phyloP scores from a whole-genome alignment of 2,888 invertebrate species.

The Bugulina stolonifera region DNA sequence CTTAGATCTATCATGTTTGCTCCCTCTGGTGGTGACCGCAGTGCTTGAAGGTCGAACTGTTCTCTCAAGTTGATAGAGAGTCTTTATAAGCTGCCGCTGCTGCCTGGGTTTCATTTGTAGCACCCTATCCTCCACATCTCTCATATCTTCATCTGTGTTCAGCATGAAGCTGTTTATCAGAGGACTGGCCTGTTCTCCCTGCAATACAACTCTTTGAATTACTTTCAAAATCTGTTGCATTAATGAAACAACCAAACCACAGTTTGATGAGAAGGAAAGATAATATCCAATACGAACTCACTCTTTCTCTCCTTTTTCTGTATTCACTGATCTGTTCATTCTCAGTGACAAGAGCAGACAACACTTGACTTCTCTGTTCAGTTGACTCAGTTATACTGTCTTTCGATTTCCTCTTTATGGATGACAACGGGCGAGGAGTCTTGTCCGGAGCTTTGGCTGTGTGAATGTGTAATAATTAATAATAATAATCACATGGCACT shows the following conservation, averaged over 20 bases:
- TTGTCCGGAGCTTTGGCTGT: background rate
- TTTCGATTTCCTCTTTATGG: background rate
- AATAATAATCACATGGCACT: too few relatives aligned
- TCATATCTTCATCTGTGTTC: slow-evolving; percentile 33
- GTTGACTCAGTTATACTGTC: background rate
- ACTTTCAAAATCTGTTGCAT: background rate
- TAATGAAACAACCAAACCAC: too few relatives aligned
- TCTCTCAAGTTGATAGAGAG: slow-evolving; percentile 24
- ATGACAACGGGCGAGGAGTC: slow-evolving; percentile 3
- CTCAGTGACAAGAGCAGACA: slow-evolving; percentile 6
- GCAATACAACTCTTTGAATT: too few relatives aligned
- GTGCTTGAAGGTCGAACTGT: slow-evolving; percentile 16
- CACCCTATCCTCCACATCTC: slow-evolving; percentile 41
- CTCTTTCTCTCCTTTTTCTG: background rate
- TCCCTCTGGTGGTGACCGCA: background rate
- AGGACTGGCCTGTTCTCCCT: background rate
- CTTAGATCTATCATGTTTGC: slow-evolving; percentile 13
- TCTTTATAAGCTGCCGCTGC: slow-evolving; percentile 41
- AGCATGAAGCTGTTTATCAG: slow-evolving; percentile 20
- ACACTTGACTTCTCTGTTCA: slow-evolving; percentile 15
- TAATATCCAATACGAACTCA: too few relatives aligned
- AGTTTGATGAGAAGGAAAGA: too few relatives aligned
- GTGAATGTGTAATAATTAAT: too few relatives aligned
- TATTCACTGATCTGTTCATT: background rate
- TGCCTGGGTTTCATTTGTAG: slow-evolving; percentile 44